Percentiles rank a stretch among this genome's conserved stretches.
These are phyloP conservation scores for Ormia ochracea DNA, from an alignment of 2,888 invertebrate species.

Conservation along the genomic window DNA sequence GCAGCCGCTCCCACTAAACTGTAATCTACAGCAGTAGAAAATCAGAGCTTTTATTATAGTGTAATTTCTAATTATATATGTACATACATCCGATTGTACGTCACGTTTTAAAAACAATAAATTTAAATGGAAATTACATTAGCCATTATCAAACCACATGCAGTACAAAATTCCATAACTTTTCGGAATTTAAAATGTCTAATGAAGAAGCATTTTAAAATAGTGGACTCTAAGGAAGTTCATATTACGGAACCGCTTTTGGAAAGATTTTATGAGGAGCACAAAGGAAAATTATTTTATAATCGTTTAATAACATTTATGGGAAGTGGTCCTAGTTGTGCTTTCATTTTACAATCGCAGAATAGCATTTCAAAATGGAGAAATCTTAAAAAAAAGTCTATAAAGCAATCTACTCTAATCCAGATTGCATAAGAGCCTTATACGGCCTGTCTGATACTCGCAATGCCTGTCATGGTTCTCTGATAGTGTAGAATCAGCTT, in stretches of 20 bases:
- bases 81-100: too few species aligned
- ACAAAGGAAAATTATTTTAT: conserved; percentile 88
- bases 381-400: conserved; percentile 87
- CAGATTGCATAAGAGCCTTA: conserved; percentile 86
- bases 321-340: conserved; percentile 89
- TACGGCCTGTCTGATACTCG: conserved; percentile 95
- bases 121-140: conserved; percentile 84
- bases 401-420: conserved; percentile 86
- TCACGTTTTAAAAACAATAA: too few species aligned
- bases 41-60: too few species aligned
- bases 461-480: conserved; percentile 96
- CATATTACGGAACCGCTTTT: conserved; percentile 81
- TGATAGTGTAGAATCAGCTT: conserved; percentile 84
- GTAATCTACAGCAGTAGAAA: too few species aligned
- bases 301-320: conserved; percentile 89
- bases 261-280: conserved; percentile 88
- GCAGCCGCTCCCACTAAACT: too few species aligned
- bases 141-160: conserved; percentile 92
- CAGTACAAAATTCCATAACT: conserved; percentile 85
- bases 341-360: conserved; percentile 86
- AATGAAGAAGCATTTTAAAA: conserved; percentile 84
- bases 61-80: too few species aligned
- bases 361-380: conserved; percentile 90
- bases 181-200: conserved; percentile 82
- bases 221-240: conserved; percentile 83